Evolutionary conservation across 92 coral and sea anemone species (phyloP), one percentile per base, ranked within the genome.

Genomic region (Paramuricea clavata): DNA sequence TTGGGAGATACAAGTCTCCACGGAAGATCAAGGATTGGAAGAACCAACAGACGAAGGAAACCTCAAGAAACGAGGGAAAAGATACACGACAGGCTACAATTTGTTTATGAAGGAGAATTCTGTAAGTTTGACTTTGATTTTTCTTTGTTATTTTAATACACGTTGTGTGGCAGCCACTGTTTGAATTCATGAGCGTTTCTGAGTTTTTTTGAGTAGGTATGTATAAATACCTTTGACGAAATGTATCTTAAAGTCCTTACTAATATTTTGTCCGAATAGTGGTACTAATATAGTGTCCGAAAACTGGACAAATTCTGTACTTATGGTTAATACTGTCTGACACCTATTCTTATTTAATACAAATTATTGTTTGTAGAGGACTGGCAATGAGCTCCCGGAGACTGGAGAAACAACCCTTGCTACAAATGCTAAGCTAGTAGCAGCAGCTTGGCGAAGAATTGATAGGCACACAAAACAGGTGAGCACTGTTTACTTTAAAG

Each of bases 61-160:
- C n/a, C n/a, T n/a, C n/a, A n/a, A n/a, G n/a, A n/a, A n/a, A n/a
- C n/a, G n/a, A 57, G 6, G 41, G 11, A 69, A 41, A 41, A 69
- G 76, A 69, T 69, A 33, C 76, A 69, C 11, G 76, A 69, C 76
- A 31, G 76, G 76, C 2, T 69, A 6, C 76, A 69, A 69, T 41
- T 30, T 69, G 10, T 69, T 69, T 21, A 69, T 69, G 76, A 41
- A 69, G 76, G 43, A 27, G 25, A 69, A 69, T 69, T 69, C 76
- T 31, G 76, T 33, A 69, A 69, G 76, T n/a, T 33, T 3, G 9
- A 69, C 36, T 12, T 16, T 69, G 47, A 5, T 34, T 31, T 31
- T n/a, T 69, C 27, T 69, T 6, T 33, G 25, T 1, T 69, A 31
- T 69, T 69, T 69, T 2, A 50, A 19, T 69, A 69, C 12, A 69